These are phyloP conservation scores for Platycheirus rosarum DNA, from an alignment of 2,888 invertebrate genomes.

Conservation along the genomic window DNA sequence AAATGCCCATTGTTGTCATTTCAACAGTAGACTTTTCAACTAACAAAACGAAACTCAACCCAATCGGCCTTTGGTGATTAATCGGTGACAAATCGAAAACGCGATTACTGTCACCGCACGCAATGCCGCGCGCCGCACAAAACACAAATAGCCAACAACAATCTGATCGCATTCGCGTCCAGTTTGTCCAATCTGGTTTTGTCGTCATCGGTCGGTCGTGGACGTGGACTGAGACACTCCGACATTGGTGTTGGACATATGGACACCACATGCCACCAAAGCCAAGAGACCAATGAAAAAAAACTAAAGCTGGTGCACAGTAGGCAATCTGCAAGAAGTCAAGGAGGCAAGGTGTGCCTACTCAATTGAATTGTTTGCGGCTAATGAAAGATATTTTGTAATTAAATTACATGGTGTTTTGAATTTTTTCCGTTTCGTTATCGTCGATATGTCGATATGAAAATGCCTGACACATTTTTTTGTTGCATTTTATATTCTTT, in stretches of 20 bases:
- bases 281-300: slow-evolving; percentile 13
- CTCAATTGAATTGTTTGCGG: slow-evolving; percentile 64
- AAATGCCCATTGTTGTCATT: slow-evolving; percentile 21
- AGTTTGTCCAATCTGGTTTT: slow-evolving; percentile 59
- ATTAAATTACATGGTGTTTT: slow-evolving; percentile 62
- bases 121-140: slow-evolving; percentile 42
- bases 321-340: slow-evolving; percentile 24
- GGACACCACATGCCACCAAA: slow-evolving; percentile 25
- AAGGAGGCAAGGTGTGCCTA: slow-evolving; percentile 11
- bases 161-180: slow-evolving; percentile 58
- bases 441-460: slow-evolving; percentile 54
- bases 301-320: slow-evolving; percentile 2
- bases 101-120: slow-evolving; percentile 70
- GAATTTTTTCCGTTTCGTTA: slow-evolving; percentile 41
- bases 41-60: slow-evolving; percentile 12
- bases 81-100: slow-evolving; percentile 71
- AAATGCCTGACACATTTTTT: slow-evolving; percentile 37
- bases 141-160: slow-evolving; percentile 59
- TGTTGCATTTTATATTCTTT: too few species aligned
- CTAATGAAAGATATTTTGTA: slow-evolving; percentile 71
- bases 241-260: slow-evolving; percentile 42
- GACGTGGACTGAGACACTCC: slow-evolving; percentile 22
- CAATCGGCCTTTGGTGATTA: slow-evolving; percentile 57
- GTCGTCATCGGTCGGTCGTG: too few species aligned
- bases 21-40: slow-evolving; percentile 3